These are phyloP conservation scores for Columba guinea DNA, from an alignment of 2,797 vertebrate genomes.

Conservation along the genomic window DNA sequence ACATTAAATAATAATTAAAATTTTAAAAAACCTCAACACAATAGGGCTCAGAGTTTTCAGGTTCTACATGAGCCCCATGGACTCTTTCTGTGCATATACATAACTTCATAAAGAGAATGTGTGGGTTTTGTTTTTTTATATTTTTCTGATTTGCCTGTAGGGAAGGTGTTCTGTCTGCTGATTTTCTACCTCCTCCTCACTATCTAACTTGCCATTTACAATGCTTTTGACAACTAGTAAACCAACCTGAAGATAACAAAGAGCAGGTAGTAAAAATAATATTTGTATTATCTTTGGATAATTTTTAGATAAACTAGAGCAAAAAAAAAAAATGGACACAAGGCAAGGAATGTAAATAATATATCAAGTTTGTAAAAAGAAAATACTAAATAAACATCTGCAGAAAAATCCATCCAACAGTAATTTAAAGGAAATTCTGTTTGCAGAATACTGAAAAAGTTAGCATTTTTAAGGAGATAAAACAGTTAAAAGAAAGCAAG, in stretches of 20 bases:
- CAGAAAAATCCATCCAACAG: neutral
- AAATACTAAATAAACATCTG: neutral
- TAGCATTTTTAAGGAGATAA: neutral
- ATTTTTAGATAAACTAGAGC: neutral
- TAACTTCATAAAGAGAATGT: neutral
- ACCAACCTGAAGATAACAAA: neutral
- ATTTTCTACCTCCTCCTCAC: neutral
- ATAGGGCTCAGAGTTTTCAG: neutral
- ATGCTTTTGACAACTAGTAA: neutral
- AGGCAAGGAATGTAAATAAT: neutral
- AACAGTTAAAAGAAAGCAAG: neutral
- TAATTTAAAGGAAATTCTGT: neutral
- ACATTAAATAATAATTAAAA: too few species aligned
- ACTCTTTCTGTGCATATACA: accelerated
- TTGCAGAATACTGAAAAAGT: neutral
- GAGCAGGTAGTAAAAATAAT: neutral
- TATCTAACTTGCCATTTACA: neutral
- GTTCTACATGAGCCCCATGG: neutral
- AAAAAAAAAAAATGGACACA: neutral
- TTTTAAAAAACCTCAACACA: neutral
- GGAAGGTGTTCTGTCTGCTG: neutral
- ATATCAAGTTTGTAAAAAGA: neutral
- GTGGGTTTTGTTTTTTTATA: neutral
- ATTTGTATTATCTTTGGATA: neutral
- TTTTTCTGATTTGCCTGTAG: neutral